Evolutionary conservation across 64 coral and sea anemone species (phyloP).

Genomic region (Montipora capricornis): DNA sequence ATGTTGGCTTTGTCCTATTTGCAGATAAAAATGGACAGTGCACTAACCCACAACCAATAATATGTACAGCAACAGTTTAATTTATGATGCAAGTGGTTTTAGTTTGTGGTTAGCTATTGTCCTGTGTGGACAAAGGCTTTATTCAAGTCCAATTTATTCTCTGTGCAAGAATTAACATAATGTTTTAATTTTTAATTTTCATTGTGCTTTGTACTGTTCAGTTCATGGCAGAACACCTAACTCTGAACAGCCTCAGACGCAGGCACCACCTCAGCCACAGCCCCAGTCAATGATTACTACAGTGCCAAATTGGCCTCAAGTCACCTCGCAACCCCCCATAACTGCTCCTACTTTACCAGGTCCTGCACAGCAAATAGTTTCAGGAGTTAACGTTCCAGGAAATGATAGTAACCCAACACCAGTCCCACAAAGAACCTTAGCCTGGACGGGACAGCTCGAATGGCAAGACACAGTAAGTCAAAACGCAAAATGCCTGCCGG

Average conservation of each 20-base stretch:
- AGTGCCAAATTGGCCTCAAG: not conserved
- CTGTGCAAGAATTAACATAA: no score
- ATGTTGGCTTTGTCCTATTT: no score
- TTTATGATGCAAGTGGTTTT: no score
- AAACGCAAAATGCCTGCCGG: not conserved
- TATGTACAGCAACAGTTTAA: no score
- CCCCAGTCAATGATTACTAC: not conserved
- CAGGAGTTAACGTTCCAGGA: not conserved
- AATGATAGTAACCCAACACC: slow-evolving; percentile 6
- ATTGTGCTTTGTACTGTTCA: no score
- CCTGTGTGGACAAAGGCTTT: no score
- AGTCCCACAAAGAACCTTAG: slow-evolving; percentile 47
- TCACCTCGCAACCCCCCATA: not conserved
- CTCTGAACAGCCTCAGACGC: not conserved
- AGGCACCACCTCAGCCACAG: not conserved
- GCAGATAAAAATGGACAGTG: no score
- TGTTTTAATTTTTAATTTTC: not conserved
- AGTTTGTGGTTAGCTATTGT: no score
- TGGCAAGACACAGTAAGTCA: slow-evolving; percentile 90
- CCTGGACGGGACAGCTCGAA: slow-evolving; percentile 83
- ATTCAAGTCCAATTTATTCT: no score
- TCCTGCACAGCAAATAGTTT: not conserved
- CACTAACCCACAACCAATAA: no score
- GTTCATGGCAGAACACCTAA: not conserved
- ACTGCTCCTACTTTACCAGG: not conserved